phyloP scores from a whole-genome alignment of 1,140 invertebrate genomes.

The Orussus abietinus region DNA sequence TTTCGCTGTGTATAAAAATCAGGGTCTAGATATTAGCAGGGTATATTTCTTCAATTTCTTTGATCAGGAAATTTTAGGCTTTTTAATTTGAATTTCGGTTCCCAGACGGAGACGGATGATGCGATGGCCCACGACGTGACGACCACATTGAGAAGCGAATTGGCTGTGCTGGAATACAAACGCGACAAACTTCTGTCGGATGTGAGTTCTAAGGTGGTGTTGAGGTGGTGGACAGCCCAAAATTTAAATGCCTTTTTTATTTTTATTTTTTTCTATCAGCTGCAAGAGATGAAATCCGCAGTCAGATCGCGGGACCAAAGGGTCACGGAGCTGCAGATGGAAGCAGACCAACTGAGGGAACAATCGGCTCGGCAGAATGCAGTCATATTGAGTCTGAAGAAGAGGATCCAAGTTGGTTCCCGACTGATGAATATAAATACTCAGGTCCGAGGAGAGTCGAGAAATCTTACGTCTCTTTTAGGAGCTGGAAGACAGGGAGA shows the following conservation, averaged over 20 bases:
- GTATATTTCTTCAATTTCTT: too few relatives aligned
- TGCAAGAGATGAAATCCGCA: conserved; percentile 64
- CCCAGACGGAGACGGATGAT: conserved; percentile 55
- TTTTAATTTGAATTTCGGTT: too few relatives aligned
- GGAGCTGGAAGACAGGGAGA: conserved; percentile 72
- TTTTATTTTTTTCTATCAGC: conserved; percentile 48
- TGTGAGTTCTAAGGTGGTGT: too few relatives aligned
- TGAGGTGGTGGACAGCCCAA: too few relatives aligned
- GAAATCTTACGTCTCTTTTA: conserved; percentile 24
- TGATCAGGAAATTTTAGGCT: too few relatives aligned
- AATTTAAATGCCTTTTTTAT: too few relatives aligned
- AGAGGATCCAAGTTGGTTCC: conserved; percentile 62
- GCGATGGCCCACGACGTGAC: conserved; percentile 60
- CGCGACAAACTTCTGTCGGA: conserved; percentile 72
- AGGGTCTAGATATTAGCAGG: too few relatives aligned
- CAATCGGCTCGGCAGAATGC: conserved; percentile 77
- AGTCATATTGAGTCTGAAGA: conserved; percentile 71
- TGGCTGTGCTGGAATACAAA: conserved; percentile 77
- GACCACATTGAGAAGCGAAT: conserved; percentile 70
- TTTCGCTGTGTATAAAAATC: too few relatives aligned
- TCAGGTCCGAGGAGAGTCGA: not conserved
- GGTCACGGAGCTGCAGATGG: conserved; percentile 64
- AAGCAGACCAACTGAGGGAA: conserved; percentile 70
- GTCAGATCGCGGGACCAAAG: conserved; percentile 63
- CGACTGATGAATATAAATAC: not conserved